Base-by-base conservation (phyloP, 2,113 vertebrate species). In the Gasterosteus nipponicus region DNA sequence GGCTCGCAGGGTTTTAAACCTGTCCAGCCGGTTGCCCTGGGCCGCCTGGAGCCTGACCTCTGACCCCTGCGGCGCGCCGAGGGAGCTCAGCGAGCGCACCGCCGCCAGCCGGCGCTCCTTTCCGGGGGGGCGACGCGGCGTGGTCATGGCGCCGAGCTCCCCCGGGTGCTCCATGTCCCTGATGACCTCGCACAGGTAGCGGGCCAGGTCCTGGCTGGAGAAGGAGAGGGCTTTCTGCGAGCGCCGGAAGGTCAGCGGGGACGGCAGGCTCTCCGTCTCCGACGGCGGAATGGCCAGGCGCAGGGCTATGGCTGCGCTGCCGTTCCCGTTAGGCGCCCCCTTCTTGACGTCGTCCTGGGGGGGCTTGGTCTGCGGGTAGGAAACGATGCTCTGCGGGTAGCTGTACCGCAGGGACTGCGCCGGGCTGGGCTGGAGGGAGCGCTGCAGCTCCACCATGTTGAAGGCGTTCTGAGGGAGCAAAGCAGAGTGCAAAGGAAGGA, bases 401-500 rank as follows among this genome's bases (percentile, higher is more conserved):
- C 86, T 88, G 86, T 87, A 93, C 70, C 94, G 90, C 3, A 94
- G 85, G 0, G 94, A 93, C 47, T 91, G 95, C 0, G 93, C 94
- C 0, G 95, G 95, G 85, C 95, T 96, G 70, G 89, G 91, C 68
- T 95, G 95, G 31, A 96, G 81, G 18, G 95, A 95, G 73, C 95
- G 94, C 91, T 97, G 96, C 80, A 97, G 94, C 80, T 96, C 96
- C 10, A 95, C 95, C 95, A 96, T 96, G 76, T 95, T 93, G 66
- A 96, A 97, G 0, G 92, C 94, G 33, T 97, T 96, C 96, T 97
- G 90, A 41, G 80, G 64, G 33, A 77, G 19, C 26, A 35, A 38
- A n/a, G 74, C 56, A 56, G 42, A 7, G 31, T 15, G 62, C 7
- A 10, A 70, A 54, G 49, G 5, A 54, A 65, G 16, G 9, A 38